Evolutionary conservation across 2,113 vertebrate species (phyloP), one percentile per base, ranked within the genome.

Genomic region (Tachysurus vachellii): DNA sequence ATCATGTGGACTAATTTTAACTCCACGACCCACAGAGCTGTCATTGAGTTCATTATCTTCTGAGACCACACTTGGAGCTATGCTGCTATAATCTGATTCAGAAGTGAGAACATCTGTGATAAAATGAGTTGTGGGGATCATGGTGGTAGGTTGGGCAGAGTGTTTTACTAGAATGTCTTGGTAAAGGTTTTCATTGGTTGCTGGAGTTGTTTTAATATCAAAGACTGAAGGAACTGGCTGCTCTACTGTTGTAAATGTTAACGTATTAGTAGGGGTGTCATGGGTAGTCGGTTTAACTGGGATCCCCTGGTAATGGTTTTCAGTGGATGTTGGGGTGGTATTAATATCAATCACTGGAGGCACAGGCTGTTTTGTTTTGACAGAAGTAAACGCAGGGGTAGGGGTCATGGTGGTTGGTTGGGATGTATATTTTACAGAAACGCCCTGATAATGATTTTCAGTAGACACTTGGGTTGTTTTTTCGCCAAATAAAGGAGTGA

Each of bases 401-500:
- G 70, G 21, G 13, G 14, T 28, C 19, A 36, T 26, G 31, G 70
- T 42, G 36, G 64, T 70, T 36, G 86, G 56, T 57, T 85, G 54
- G 56, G 71, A 26, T 13, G 76, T 61, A 13, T 80, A 19, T 88
- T 59, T 83, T 26, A 44, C 13, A 76, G 71, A 56, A 71, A n/a
- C 0, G 14, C 36, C 68, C 26, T 57, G 68, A 56, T 76, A 26
- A 31, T 13, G 21, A 77, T 70, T 79, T 64, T 71, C 84, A 85
- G 44, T 23, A 66, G 79, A 56, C 26, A 23, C 26, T 71, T 53
- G 90, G n/a, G 91, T 90, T 21, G 89, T 89, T 87, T 36, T 89
- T 76, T 88, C 7, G 16, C 23, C 90, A 80, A 62, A 57, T n/a
- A 88, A 31, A 47, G 77, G 53, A 88, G 83, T 68, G 44, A 53